These are phyloP conservation scores for Drosophila prolongata DNA, from an alignment of 2,888 invertebrate species.

Conservation along the genomic window DNA sequence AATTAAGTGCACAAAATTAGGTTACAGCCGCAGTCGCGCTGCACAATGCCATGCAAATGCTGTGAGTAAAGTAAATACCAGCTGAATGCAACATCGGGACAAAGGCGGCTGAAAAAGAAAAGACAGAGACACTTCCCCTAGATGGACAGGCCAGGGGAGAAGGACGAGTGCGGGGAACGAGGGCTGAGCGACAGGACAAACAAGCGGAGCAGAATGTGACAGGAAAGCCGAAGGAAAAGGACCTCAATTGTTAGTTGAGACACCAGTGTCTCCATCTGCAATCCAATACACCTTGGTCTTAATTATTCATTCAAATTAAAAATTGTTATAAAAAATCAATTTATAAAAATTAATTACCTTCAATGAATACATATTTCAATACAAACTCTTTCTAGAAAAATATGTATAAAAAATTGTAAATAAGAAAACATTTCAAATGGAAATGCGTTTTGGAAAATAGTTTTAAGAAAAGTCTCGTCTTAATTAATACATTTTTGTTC, in stretches of 20 bases:
- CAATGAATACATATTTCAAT: no score
- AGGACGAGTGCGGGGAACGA: background rate
- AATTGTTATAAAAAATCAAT: no score
- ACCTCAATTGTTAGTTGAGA: conserved; percentile 17
- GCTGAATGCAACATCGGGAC: conserved; percentile 45
- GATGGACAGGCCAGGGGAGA: conserved; percentile 3
- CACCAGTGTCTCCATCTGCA: conserved; percentile 19
- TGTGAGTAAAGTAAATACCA: conserved; percentile 66
- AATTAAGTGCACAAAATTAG: conserved; percentile 81
- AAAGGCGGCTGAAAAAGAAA: conserved; percentile 50
- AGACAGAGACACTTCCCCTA: conserved; percentile 33
- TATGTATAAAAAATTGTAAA: no score
- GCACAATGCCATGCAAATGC: conserved; percentile 75
- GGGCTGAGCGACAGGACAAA: conserved; percentile 20
- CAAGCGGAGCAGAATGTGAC: conserved; percentile 46
- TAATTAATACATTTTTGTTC: no score
- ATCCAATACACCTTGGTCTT: background rate
- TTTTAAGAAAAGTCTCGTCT: no score
- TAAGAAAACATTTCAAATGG: no score
- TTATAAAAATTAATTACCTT: no score
- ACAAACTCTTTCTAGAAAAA: no score
- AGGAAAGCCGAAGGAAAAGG: conserved; percentile 42
- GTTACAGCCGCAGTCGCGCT: conserved; percentile 68
- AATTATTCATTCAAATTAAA: background rate
- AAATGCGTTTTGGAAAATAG: no score